Percentiles rank a stretch among this genome's conserved stretches.
Conservation (phyloP, 2,888 invertebrate genomes). For the Philereme transversata region DNA sequence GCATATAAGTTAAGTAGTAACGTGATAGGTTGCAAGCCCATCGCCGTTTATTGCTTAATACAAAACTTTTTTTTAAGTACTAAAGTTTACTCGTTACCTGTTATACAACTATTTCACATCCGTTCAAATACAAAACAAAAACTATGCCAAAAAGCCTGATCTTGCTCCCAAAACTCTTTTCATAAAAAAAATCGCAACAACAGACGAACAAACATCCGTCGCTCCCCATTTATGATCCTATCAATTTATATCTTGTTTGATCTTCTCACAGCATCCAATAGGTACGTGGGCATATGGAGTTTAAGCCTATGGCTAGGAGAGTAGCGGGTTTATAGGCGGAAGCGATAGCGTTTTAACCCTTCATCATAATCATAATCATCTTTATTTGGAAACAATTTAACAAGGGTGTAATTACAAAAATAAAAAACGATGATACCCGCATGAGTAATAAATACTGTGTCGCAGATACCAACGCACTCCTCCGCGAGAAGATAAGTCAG, state of each 20-base stretch:
- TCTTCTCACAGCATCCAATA: conserved; percentile 67
- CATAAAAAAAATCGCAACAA: conserved; percentile 49
- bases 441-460: no score
- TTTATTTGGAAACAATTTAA: no score
- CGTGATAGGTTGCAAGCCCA: no score
- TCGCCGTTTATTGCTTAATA: neutral
- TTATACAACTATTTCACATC: conserved; percentile 6
- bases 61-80: no score
- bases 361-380: no score
- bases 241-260: conserved; percentile 77
- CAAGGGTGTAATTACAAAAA: no score
- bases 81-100: conserved; percentile 8
- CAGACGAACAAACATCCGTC: conserved; percentile 62
- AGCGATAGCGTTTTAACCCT: conserved; percentile 14
- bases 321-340: conserved; percentile 41
- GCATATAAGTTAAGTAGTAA: no score
- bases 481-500: no score
- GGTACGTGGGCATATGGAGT: conserved; percentile 22
- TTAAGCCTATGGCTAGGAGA: conserved; percentile 36
- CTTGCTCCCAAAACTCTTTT: conserved; percentile 19
- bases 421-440: no score
- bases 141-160: conserved; percentile 54
- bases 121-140: conserved; percentile 37
- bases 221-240: conserved; percentile 56
- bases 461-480: no score